phyloP scores from a whole-genome alignment of 2,797 vertebrate species.

The Furcifer pardalis region DNA sequence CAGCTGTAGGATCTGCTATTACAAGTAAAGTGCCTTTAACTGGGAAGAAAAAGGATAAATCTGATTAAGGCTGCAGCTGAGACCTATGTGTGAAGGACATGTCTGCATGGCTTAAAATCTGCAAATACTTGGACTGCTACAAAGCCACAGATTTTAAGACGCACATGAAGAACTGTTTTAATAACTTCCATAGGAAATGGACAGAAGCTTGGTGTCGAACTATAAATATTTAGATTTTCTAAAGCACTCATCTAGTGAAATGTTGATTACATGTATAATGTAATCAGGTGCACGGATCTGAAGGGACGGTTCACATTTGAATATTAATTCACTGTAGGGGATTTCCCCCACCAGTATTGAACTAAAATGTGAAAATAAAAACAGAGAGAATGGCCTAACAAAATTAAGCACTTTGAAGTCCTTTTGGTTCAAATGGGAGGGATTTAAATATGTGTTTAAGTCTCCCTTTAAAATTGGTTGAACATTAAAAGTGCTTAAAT shows the following conservation, averaged over 20 bases:
- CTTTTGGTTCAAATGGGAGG: conserved; percentile 1
- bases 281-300: conserved; percentile 67
- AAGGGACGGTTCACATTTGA: conserved; percentile 69
- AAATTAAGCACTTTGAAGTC: conserved; percentile 28
- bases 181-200: conserved; percentile 68
- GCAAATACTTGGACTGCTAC: conserved; percentile 68
- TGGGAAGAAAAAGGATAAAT: conserved; percentile 97
- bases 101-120: conserved; percentile 68
- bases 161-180: conserved; percentile 72
- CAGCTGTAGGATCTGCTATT: conserved; percentile 91
- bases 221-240: conserved; percentile 65
- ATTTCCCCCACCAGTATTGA: conserved; percentile 68
- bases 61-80: conserved; percentile 84
- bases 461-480: conserved; percentile 5
- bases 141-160: conserved; percentile 69
- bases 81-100: conserved; percentile 48
- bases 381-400: background rate
- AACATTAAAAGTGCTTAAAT: conserved; percentile 26
- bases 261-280: conserved; percentile 69
- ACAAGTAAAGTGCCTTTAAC: conserved; percentile 92
- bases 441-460: background rate
- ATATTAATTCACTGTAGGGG: conserved; percentile 72
- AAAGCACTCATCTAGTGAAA: conserved; percentile 78
- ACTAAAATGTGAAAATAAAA: conserved; percentile 76
- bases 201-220: conserved; percentile 69